A percentile compares a stretch with the other conserved stretches of the same genome.
Evolutionary conservation across 2,113 vertebrate genomes (phyloP).

Genomic region (Cheilinus undulatus): DNA sequence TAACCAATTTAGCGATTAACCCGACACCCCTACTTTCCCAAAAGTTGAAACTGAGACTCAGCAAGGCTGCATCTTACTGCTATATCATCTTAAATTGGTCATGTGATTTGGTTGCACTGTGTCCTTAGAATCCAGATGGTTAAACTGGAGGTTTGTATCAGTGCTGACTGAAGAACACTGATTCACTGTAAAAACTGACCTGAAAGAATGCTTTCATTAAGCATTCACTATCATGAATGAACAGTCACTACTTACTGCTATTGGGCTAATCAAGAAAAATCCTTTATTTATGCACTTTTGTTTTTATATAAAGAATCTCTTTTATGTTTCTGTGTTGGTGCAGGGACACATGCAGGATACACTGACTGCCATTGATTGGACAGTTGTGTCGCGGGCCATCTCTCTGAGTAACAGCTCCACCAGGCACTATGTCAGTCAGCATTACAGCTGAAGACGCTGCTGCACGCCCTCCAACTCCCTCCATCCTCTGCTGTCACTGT

Average conservation of each 20-base stretch:
- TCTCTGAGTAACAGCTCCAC: constrained; percentile 63
- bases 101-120: no score
- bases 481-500: constrained; percentile 61
- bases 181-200: no score
- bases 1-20: no score
- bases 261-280: neutral
- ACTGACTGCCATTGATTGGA: constrained; percentile 53
- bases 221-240: no score
- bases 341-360: neutral
- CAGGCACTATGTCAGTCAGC: constrained; percentile 71
- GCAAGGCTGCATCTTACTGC: no score
- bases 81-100: no score
- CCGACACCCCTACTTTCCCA: no score
- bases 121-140: no score
- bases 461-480: constrained; percentile 25
- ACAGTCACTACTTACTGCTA: neutral
- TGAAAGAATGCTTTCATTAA: no score
- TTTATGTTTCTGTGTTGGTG: neutral
- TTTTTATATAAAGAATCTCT: neutral
- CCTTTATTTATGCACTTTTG: neutral
- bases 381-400: constrained; percentile 50
- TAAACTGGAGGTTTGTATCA: no score
- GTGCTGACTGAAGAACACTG: constrained; percentile 2
- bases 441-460: constrained; percentile 67
- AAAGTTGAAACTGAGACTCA: no score